These are phyloP conservation scores for Syritta pipiens DNA, from an alignment of 2,888 invertebrate genomes.

Conservation along the genomic window DNA sequence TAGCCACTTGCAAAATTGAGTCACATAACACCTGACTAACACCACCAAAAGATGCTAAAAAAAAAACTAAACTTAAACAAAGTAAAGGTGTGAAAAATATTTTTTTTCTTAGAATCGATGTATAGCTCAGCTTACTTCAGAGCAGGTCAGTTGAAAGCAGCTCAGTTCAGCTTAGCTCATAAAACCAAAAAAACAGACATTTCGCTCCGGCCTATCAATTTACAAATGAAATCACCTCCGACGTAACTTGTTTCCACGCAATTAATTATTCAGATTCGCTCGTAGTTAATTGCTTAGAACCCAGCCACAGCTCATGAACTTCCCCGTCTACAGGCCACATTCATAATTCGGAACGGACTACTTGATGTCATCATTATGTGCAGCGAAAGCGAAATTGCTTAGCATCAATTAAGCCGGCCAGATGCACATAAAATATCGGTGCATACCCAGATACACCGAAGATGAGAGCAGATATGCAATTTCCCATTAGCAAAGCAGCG, in stretches of 20 bases:
- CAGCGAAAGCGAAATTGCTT: conserved; percentile 40
- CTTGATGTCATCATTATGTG: conserved; percentile 46
- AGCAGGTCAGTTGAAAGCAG: too few relatives aligned
- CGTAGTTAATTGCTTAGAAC: conserved; percentile 15
- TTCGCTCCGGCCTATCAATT: not conserved
- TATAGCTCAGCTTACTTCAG: too few relatives aligned
- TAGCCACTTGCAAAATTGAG: too few relatives aligned
- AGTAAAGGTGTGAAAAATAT: too few relatives aligned
- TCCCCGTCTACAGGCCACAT: conserved; percentile 16
- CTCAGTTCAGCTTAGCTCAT: too few relatives aligned
- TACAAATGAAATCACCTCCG: conserved; percentile 3
- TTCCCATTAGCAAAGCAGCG: conserved; percentile 37
- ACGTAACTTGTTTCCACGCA: conserved; percentile 3
- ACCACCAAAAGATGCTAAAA: too few relatives aligned
- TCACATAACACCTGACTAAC: too few relatives aligned
- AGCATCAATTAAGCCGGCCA: conserved; percentile 55
- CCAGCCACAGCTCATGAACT: conserved; percentile 8
- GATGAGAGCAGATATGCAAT: conserved; percentile 34
- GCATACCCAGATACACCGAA: not conserved
- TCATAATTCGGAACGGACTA: conserved; percentile 26
- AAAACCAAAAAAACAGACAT: too few relatives aligned
- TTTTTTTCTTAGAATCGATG: too few relatives aligned
- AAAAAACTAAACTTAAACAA: too few relatives aligned
- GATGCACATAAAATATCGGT: conserved; percentile 31
- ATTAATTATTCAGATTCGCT: conserved; percentile 28